A percentile compares a stretch with the other conserved stretches of the same genome.
Evolutionary conservation across 1,140 invertebrate species (phyloP).

Genomic region (Homalodisca vitripennis): DNA sequence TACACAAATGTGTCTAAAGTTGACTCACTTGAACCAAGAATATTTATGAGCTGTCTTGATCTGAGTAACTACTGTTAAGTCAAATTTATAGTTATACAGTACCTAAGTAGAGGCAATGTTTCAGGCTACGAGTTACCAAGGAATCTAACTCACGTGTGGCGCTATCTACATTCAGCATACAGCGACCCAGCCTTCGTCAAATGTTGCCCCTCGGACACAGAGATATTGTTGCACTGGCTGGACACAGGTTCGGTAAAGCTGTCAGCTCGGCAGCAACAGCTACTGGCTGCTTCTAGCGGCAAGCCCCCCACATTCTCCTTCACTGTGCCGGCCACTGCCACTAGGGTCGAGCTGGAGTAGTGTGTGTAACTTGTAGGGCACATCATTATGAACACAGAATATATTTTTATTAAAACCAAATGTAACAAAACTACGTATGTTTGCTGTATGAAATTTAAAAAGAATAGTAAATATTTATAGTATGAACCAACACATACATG

Average conservation of each 20-base stretch:
- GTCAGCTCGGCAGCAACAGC: conserved; percentile 10
- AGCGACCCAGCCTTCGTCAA: conserved; percentile 55
- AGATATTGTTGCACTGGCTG: conserved; percentile 60
- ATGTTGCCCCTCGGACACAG: conserved; percentile 63
- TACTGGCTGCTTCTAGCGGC: conserved; percentile 12
- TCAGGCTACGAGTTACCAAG: conserved; percentile 52
- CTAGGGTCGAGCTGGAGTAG: conserved; percentile 13
- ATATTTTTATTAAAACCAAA: no score
- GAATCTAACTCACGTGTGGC: conserved; percentile 56
- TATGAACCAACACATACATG: no score
- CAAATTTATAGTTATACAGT: not conserved
- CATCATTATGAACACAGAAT: no score
- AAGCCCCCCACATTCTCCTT: conserved; percentile 27
- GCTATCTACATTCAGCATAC: conserved; percentile 61
- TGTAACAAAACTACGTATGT: no score
- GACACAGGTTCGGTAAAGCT: conserved; percentile 44
- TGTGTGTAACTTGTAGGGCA: no score
- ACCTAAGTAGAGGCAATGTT: no score
- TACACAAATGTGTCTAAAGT: conserved; percentile 23
- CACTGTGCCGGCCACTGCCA: conserved; percentile 26
- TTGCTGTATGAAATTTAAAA: no score
- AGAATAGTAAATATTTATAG: no score
- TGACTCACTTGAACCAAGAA: conserved; percentile 46
- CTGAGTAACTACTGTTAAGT: not conserved
- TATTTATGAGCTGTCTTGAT: not conserved